phyloP scores from a whole-genome alignment of 2,113 vertebrate species.

The Pelodiscus sinensis region DNA sequence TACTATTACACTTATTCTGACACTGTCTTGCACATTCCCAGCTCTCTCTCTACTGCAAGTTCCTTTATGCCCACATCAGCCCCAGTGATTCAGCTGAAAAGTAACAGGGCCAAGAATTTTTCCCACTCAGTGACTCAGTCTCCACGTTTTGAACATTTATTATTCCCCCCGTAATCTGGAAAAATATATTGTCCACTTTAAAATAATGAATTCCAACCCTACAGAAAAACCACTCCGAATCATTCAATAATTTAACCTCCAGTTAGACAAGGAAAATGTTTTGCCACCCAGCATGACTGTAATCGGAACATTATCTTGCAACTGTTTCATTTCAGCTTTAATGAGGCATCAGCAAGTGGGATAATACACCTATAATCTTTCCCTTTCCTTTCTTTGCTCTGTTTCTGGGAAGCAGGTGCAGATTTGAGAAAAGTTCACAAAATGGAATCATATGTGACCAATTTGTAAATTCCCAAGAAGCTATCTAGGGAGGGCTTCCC shows the following conservation, averaged over 20 bases:
- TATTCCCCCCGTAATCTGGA: neutral
- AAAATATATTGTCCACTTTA: neutral
- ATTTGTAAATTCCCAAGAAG: slow-evolving; percentile 33
- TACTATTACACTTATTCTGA: neutral
- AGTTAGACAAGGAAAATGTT: fast-evolving
- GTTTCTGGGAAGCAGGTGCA: slow-evolving; percentile 42
- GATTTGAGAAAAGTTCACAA: neutral
- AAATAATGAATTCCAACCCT: neutral
- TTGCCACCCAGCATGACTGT: slow-evolving; percentile 11
- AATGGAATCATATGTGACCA: slow-evolving; percentile 13
- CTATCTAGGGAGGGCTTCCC: neutral
- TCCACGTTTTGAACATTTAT: neutral
- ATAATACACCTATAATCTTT: neutral
- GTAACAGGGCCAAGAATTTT: neutral
- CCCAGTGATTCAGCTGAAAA: fast-evolving
- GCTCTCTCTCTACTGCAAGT: fast-evolving
- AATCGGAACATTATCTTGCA: neutral
- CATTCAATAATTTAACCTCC: neutral
- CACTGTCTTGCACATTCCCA: neutral
- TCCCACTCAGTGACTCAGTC: fast-evolving
- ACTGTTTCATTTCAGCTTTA: slow-evolving; percentile 3
- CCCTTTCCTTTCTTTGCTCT: neutral
- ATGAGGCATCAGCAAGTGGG: neutral
- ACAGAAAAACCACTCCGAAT: neutral
- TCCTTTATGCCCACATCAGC: neutral